These are phyloP conservation scores for Trachelus tabidus DNA, from an alignment of 2,888 invertebrate genomes.

Conservation along the genomic window DNA sequence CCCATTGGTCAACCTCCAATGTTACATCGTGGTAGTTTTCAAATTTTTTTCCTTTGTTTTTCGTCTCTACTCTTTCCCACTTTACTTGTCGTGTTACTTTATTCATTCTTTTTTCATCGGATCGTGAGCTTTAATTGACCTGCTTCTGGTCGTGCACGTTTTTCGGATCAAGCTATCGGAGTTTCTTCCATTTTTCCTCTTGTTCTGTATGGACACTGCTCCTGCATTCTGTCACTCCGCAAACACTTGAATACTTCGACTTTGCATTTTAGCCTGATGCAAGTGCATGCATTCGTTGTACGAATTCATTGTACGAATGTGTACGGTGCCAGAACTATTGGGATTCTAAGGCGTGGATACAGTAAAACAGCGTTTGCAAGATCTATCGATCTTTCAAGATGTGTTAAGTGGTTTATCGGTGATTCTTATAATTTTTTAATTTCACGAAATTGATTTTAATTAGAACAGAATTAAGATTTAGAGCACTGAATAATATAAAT, in stretches of 20 bases:
- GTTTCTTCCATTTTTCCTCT: constrained; percentile 10
- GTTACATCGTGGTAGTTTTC: background rate
- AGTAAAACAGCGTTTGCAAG: background rate
- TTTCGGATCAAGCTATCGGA: constrained; percentile 15
- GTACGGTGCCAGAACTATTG: background rate
- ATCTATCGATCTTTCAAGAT: background rate
- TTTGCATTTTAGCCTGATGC: constrained; percentile 33
- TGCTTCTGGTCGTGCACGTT: constrained; percentile 35
- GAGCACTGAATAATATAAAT: background rate
- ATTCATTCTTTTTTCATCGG: constrained; percentile 16
- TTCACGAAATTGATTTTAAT: too few relatives aligned
- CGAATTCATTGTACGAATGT: background rate
- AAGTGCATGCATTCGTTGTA: background rate
- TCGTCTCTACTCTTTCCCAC: constrained; percentile 6
- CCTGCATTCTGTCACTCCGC: constrained; percentile 24
- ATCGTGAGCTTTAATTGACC: constrained; percentile 53
- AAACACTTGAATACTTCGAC: constrained; percentile 47
- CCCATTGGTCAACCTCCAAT: background rate
- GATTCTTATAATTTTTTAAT: too few relatives aligned
- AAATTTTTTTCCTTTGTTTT: constrained; percentile 1
- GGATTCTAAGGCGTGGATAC: background rate
- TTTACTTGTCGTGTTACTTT: background rate
- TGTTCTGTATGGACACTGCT: constrained; percentile 9
- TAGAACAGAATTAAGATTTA: too few relatives aligned
- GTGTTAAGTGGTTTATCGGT: background rate